Evolutionary conservation across 2,113 vertebrate genomes (phyloP), one percentile per base, ranked within the genome.

Genomic region (Martes martes): DNA sequence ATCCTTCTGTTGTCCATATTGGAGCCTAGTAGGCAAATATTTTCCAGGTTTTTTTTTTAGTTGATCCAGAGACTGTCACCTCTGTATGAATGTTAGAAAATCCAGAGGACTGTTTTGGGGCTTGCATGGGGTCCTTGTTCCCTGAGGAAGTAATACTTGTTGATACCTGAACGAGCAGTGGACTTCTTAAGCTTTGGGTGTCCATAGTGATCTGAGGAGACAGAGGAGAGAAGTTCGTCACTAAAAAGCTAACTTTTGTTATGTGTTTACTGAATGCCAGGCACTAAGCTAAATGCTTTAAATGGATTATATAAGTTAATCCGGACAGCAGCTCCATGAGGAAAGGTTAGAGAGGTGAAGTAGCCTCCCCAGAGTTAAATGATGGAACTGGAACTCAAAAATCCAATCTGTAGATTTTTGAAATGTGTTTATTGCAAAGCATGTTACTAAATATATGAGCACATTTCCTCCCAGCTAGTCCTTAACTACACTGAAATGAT

Each of bases 401-500:
- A 0, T 0, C 14, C 95, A 81, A 31, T 16, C 93, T 95, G 90
- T 94, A 59, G 93, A 52, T 83, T 76, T 10, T 76, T 96, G 39
- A 93, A 87, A 89, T 94, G 91, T 97, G 82, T 85, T 96, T 78
- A 71, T 96, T 42, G 94, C 19, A 89, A 93, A 97, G 89, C 11
- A 42, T 52, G 36, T 97, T 98, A 94, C 79, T 84, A 98, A 98
- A 85, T 97, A 76, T 83, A 0, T 63, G 85, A 92, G 57, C 50
- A 88, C 71, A 95, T 90, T 96, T 96, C 96, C 97, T 96, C 94
- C 3, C 55, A 87, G 63, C 80, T 96, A 98, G 79, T 96, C 81
- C 71, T 98, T 93, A 59, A 83, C 92, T 84, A 97, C 57, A 78
- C 73, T 97, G 69, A 91, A 36, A 47, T 94, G 95, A 97, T 83